phyloP scores from a whole-genome alignment of 2,113 vertebrate species.

The Ursus arctos region DNA sequence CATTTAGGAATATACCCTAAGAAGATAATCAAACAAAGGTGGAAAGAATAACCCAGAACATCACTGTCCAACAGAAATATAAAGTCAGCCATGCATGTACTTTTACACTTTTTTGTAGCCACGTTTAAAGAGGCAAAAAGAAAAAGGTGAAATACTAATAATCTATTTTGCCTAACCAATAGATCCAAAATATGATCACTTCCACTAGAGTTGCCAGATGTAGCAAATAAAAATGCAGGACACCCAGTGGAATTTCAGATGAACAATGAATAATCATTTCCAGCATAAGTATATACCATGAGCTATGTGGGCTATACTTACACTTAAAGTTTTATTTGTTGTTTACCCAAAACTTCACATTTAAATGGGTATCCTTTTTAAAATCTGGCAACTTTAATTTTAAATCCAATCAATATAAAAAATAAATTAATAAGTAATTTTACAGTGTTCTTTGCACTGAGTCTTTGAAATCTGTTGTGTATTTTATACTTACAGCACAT shows the following conservation, averaged over 20 bases:
- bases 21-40: not conserved
- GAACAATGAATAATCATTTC: not conserved
- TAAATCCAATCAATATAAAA: constrained; percentile 2
- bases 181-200: not conserved
- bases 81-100: not conserved
- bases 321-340: not conserved
- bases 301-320: not conserved
- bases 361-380: not conserved
- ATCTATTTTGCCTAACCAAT: not conserved
- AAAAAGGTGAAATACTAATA: not conserved
- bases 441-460: not conserved
- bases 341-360: not conserved
- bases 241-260: not conserved
- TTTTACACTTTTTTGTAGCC: not conserved
- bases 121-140: not conserved
- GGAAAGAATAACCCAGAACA: not conserved
- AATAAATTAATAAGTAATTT: not conserved
- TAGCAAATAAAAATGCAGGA: not conserved
- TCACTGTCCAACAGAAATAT: not conserved
- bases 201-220: not conserved
- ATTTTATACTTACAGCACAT: not conserved
- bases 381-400: not conserved
- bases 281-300: not conserved
- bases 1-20: not conserved
- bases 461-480: not conserved